phyloP scores from a whole-genome alignment of 2,113 vertebrate species.

The Atractosteus spatula region DNA sequence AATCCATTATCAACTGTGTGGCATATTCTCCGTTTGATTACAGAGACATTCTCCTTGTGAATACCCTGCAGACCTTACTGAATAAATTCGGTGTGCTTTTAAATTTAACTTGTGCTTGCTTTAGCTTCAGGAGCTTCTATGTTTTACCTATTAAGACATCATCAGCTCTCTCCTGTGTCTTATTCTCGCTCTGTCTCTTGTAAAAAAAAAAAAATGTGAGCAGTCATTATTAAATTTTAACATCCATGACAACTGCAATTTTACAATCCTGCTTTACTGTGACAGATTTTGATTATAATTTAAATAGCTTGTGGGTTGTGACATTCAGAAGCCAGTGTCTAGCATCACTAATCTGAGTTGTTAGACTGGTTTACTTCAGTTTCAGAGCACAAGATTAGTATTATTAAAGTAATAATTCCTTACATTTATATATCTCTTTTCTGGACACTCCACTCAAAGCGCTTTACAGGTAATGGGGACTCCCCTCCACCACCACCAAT shows the following conservation, averaged over 20 bases:
- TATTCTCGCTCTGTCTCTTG: background rate
- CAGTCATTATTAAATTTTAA: background rate
- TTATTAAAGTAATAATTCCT: no score
- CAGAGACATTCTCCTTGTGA: background rate
- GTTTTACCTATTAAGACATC: background rate
- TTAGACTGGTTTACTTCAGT: no score
- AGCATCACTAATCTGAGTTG: no score
- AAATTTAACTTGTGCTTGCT: background rate
- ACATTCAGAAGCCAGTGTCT: no score
- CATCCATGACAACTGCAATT: background rate
- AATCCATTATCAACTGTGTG: background rate
- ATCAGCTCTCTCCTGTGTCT: background rate
- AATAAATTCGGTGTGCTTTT: background rate
- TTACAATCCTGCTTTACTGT: background rate
- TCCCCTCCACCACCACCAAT: no score
- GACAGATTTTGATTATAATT: no score
- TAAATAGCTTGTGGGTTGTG: no score
- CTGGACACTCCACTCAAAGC: no score
- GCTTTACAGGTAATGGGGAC: no score
- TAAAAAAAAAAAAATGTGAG: background rate
- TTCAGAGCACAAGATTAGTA: no score
- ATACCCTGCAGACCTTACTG: conserved; percentile 1
- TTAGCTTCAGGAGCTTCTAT: background rate
- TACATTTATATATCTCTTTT: no score
- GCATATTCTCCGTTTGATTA: background rate